These are phyloP conservation scores for Bombus difficillimus DNA, from an alignment of 1,140 invertebrate species.

Conservation along the genomic window DNA sequence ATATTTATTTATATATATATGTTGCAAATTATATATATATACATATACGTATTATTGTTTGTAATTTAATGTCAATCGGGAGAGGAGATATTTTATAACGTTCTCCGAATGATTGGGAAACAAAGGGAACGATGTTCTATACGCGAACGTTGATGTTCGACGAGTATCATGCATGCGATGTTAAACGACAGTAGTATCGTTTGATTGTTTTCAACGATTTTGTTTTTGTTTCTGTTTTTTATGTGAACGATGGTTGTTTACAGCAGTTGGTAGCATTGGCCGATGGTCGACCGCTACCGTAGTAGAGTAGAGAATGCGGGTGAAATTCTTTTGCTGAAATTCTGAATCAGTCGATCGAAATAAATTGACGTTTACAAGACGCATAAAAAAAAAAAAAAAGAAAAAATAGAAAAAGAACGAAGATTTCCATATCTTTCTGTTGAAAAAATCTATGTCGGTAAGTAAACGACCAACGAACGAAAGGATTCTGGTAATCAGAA, in stretches of 20 bases:
- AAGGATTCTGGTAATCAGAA: not conserved
- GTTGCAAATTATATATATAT: slow-evolving; percentile 55
- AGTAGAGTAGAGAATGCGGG: not conserved
- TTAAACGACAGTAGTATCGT: slow-evolving; percentile 28
- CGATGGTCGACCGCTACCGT: not conserved
- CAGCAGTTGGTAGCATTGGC: not conserved
- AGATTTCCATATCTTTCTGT: not conserved
- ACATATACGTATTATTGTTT: slow-evolving; percentile 58
- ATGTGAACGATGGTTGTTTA: not conserved
- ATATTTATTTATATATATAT: slow-evolving; percentile 59
- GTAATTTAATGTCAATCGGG: slow-evolving; percentile 35
- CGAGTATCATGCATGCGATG: slow-evolving; percentile 8
- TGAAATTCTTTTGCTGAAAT: not conserved
- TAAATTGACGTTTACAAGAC: not conserved
- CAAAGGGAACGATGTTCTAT: not conserved
- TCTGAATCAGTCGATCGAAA: not conserved
- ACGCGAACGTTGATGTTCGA: not conserved
- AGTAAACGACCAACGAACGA: not conserved
- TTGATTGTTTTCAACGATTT: slow-evolving; percentile 49
- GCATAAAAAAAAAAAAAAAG: not conserved
- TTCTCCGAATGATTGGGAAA: not conserved
- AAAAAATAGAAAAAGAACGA: too few species aligned
- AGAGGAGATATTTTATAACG: not conserved
- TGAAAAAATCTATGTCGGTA: not conserved
- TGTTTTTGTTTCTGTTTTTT: slow-evolving; percentile 24